Evolutionary conservation across 2,888 invertebrate species (phyloP).

Genomic region (Halictus ligatus): DNA sequence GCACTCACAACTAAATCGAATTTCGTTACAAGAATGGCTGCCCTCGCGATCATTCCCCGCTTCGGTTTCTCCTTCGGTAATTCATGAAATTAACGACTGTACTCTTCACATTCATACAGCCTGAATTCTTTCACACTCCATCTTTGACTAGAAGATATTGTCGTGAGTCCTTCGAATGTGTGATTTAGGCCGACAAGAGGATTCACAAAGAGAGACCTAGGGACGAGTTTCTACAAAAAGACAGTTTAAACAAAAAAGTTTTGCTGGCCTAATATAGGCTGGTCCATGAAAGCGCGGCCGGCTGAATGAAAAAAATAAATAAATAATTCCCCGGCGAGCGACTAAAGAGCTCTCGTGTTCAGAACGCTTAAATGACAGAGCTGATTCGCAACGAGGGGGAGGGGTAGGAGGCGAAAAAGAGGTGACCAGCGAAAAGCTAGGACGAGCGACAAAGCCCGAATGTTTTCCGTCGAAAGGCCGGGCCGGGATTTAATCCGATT

Average conservation of each 20-base stretch:
- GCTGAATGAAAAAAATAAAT: not conserved
- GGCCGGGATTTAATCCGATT: slow-evolving; percentile 55
- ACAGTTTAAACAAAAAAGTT: no score
- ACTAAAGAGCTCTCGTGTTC: slow-evolving; percentile 9
- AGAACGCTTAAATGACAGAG: not conserved
- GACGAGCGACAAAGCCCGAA: slow-evolving; percentile 41
- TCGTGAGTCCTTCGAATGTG: not conserved
- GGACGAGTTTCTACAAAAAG: no score
- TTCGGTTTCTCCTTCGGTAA: no score
- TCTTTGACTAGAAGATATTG: not conserved
- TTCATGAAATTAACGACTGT: not conserved
- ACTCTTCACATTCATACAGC: no score
- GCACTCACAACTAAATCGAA: not conserved
- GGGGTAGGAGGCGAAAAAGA: not conserved
- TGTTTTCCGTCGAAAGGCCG: slow-evolving; percentile 49
- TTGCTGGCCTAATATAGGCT: not conserved
- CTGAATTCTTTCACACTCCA: no score
- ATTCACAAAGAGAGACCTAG: no score
- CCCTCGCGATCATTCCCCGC: not conserved
- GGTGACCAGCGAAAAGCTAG: slow-evolving; percentile 37
- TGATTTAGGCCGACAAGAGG: no score
- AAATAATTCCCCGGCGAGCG: not conserved
- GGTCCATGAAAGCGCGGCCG: not conserved
- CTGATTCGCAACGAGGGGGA: not conserved
- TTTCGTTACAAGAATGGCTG: not conserved